Conservation (phyloP, 2,888 invertebrate genomes). For the Eupithecia insigniata region DNA sequence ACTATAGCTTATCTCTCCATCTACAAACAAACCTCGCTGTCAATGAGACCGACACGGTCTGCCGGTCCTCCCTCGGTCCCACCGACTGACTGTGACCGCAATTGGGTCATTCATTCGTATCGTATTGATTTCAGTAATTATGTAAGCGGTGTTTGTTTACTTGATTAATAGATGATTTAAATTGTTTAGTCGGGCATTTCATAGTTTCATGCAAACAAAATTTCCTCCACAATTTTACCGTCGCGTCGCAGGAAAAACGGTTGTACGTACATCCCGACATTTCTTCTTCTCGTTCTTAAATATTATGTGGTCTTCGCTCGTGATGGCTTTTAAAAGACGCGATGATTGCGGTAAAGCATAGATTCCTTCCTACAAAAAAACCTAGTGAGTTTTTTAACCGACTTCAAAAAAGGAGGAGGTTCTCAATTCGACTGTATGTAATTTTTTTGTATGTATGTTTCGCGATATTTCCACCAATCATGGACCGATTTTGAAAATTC, state of each 20-base stretch:
- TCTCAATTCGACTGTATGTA: too few relatives aligned
- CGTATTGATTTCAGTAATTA: constrained; percentile 8
- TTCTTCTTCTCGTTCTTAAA: background rate
- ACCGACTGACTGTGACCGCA: background rate
- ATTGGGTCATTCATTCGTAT: constrained; percentile 8
- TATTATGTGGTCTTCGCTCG: background rate
- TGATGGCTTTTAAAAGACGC: too few relatives aligned
- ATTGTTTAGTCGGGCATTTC: background rate
- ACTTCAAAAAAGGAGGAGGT: too few relatives aligned
- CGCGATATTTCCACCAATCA: too few relatives aligned
- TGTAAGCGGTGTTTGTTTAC: constrained; percentile 14
- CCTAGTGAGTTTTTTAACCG: too few relatives aligned
- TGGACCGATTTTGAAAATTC: too few relatives aligned
- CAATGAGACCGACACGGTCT: constrained; percentile 1
- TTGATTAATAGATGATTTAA: constrained; percentile 11
- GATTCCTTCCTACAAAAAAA: too few relatives aligned
- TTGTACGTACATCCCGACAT: background rate
- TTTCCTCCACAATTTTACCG: background rate
- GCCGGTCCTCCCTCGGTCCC: background rate
- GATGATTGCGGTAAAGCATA: too few relatives aligned
- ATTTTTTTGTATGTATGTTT: too few relatives aligned
- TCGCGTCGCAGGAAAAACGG: background rate
- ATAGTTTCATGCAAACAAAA: background rate
- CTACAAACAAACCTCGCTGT: background rate
- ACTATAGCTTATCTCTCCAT: background rate